Evolutionary conservation across 2,113 vertebrate species (phyloP), one percentile per base, ranked within the genome.

Genomic region (Dinomys branickii): DNA sequence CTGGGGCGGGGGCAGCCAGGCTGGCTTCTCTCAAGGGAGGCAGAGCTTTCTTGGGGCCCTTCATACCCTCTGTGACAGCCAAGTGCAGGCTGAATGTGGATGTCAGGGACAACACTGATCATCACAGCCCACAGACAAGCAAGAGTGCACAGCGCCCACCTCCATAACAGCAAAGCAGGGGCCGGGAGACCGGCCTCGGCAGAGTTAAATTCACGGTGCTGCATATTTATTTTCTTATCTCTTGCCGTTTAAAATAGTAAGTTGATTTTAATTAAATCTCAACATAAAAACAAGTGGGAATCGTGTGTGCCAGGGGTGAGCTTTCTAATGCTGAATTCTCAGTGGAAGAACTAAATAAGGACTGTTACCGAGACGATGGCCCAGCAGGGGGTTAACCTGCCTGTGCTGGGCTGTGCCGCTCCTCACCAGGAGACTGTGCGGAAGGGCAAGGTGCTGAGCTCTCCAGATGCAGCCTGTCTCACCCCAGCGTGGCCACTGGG

Each of bases 1-100:
- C 98, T 59, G 99, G 95, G 5, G 97, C 89, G 0, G 98, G 98
- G 73, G 97, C 98, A 99, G 97, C 98, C 98, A 98, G 78, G 88
- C 98, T 58, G 98, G 98, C 97, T 97, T 99, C 94, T 99, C 98
- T 38, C 98, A 73, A 87, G 99, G 99, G 63, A 65, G 97, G 97
- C 96, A 98, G 97, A 0, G 96, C 98, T 94, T 88, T 96, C 10
- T 94, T 98, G 12, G 87, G 65, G 0, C 96, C 94, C 93, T 99
- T 98, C 4, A 94, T 98, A 99, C 98, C 97, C 87, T 97, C 97
- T 96, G n/a, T 20, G 69, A 58, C 58, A 63, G 44, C 89, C 88
- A 85, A 92, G 88, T 89, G 59, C 81, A 90, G 50, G 88, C n/a
- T 87, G 59, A 65, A 56, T 33, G 16, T 17, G 75, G 13, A 63